Evolutionary conservation across 2,888 invertebrate genomes (phyloP).

Genomic region (Callyntrura guangdongensis): DNA sequence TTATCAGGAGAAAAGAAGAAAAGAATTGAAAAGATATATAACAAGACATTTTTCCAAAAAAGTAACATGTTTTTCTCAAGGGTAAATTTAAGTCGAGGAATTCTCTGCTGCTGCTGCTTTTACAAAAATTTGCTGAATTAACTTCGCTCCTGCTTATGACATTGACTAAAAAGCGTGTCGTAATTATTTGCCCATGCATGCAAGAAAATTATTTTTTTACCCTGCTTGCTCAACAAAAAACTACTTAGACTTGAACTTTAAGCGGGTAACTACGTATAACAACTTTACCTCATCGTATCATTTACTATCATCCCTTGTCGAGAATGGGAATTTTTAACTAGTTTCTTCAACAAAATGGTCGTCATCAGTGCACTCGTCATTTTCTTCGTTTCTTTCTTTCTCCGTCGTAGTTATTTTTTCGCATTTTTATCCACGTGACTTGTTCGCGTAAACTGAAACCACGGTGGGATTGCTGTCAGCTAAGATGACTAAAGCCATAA

Average conservation of each 20-base stretch:
- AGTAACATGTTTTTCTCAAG: neutral
- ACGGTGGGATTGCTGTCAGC: too few species aligned
- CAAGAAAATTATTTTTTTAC: neutral
- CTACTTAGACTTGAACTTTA: too few species aligned
- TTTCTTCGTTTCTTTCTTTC: too few species aligned
- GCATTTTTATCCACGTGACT: slow-evolving; percentile 1
- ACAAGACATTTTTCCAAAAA: slow-evolving; percentile 20
- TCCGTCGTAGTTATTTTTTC: too few species aligned
- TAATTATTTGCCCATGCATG: slow-evolving; percentile 22
- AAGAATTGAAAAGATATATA: too few species aligned
- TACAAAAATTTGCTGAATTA: too few species aligned
- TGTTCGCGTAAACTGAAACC: neutral
- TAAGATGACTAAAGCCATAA: too few species aligned
- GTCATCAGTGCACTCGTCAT: too few species aligned
- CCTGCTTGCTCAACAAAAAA: neutral
- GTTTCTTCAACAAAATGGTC: too few species aligned
- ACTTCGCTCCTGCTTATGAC: neutral
- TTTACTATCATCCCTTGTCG: too few species aligned
- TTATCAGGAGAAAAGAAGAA: slow-evolving; percentile 21
- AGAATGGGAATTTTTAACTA: too few species aligned
- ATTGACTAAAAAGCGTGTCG: slow-evolving; percentile 21
- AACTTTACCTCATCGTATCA: too few species aligned
- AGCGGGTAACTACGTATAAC: neutral
- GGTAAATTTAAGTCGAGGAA: neutral
- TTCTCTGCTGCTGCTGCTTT: neutral